A percentile compares a stretch with the other conserved stretches of the same genome.
Conservation (phyloP, 2,113 vertebrate species). For the Gracilinanus agilis region DNA sequence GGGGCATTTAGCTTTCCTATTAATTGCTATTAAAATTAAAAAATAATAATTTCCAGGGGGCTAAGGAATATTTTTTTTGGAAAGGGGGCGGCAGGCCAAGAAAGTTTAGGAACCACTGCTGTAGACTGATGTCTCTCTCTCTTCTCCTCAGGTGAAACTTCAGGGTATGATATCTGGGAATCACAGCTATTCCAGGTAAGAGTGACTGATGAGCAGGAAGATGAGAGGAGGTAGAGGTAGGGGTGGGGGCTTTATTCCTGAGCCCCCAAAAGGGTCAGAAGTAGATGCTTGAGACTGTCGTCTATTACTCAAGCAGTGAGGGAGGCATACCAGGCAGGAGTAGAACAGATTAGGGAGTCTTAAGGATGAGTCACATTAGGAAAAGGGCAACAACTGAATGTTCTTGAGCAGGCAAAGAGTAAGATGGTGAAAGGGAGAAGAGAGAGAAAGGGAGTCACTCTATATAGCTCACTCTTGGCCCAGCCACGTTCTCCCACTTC, state of each 20-base stretch:
- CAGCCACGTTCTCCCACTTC: neutral
- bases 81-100: no score
- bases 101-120: no score
- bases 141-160: neutral
- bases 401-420: neutral
- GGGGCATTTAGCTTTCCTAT: no score
- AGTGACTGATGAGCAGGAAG: neutral
- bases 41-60: no score
- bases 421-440: neutral
- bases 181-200: neutral
- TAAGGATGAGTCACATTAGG: no score
- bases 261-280: neutral
- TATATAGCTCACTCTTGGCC: neutral
- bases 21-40: no score
- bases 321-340: no score
- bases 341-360: no score
- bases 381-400: neutral
- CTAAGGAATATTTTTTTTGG: no score
- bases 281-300: slow-evolving; percentile 30
- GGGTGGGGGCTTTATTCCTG: neutral
- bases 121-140: neutral
- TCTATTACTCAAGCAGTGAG: neutral
- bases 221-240: neutral
- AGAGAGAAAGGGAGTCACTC: neutral
- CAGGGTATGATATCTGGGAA: neutral